A percentile compares a stretch with the other conserved stretches of the same genome.
These are phyloP conservation scores for Leptinotarsa rubiginosa DNA, from an alignment of 2,888 invertebrate genomes.

Conservation along the genomic window DNA sequence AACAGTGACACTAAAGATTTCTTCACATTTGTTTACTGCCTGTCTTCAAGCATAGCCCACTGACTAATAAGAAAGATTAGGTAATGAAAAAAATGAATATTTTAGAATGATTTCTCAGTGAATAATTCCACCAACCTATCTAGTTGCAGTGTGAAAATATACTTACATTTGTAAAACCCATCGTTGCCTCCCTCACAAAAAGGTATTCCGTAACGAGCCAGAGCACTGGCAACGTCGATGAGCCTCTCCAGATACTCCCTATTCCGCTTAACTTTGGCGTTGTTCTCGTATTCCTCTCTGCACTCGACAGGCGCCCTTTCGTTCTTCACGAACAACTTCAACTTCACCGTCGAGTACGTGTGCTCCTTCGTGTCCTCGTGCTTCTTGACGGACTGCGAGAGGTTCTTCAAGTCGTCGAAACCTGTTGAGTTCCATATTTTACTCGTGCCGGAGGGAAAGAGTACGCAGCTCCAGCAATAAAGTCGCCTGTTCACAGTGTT, in stretches of 20 bases:
- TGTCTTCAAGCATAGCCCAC: too few species aligned
- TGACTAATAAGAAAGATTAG: too few species aligned
- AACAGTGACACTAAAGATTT: too few species aligned
- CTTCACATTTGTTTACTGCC: too few species aligned
- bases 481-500: conserved; percentile 27
- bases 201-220: conserved; percentile 25
- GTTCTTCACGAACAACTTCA: conserved; percentile 29
- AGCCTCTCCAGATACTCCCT: conserved; percentile 36
- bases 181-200: conserved; percentile 24
- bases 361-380: conserved; percentile 37
- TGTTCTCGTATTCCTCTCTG: conserved; percentile 24
- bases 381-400: conserved; percentile 34
- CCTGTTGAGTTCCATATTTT: conserved; percentile 33
- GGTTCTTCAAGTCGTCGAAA: conserved; percentile 35
- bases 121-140: too few species aligned
- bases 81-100: too few species aligned
- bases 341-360: conserved; percentile 34
- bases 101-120: too few species aligned
- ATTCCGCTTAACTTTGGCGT: conserved; percentile 29
- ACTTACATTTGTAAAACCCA: conserved; percentile 32
- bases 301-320: conserved; percentile 5
- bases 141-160: background rate
- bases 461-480: conserved; percentile 35
- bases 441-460: conserved; percentile 29
- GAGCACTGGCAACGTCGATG: conserved; percentile 29